Evolutionary conservation across 2,113 vertebrate genomes (phyloP).

Genomic region (Gila orcuttii): DNA sequence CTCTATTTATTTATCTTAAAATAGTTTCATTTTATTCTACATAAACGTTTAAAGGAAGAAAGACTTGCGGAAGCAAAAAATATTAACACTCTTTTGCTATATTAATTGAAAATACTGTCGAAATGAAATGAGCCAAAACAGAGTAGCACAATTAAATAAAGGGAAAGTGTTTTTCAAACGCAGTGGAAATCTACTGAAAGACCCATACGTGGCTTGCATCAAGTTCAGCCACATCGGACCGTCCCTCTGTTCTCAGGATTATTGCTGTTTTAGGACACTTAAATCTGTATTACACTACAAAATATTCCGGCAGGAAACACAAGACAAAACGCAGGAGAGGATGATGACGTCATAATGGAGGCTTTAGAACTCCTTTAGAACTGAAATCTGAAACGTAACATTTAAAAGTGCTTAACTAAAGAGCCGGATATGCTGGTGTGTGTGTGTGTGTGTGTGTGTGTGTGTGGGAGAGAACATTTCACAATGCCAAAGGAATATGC

Average conservation of each 20-base stretch:
- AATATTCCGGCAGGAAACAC: neutral
- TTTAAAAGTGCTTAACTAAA: neutral
- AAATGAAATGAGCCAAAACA: constrained; percentile 56
- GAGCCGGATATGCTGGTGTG: neutral
- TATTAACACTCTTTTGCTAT: constrained; percentile 83
- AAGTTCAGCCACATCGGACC: neutral
- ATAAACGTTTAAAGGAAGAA: constrained; percentile 89
- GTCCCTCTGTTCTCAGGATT: neutral
- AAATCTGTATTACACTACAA: neutral
- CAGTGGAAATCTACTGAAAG: constrained; percentile 59
- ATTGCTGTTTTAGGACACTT: constrained; percentile 1
- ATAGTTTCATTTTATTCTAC: constrained; percentile 97
- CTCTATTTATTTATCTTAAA: constrained; percentile 97
- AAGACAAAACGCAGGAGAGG: neutral
- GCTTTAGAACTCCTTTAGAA: neutral
- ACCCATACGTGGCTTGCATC: neutral
- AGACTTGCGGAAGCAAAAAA: constrained; percentile 84
- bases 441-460: neutral
- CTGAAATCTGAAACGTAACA: neutral
- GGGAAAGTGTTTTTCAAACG: constrained; percentile 55
- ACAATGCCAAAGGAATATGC: neutral
- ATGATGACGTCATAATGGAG: neutral
- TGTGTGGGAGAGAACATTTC: neutral
- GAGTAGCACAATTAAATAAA: constrained; percentile 55
- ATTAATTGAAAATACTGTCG: constrained; percentile 91